A percentile compares a stretch with the other conserved stretches of the same genome.
These are phyloP conservation scores for Strongylocentrotus purpuratus DNA, from an alignment of 35 echinoderm and acorn worm species.

Conservation along the genomic window DNA sequence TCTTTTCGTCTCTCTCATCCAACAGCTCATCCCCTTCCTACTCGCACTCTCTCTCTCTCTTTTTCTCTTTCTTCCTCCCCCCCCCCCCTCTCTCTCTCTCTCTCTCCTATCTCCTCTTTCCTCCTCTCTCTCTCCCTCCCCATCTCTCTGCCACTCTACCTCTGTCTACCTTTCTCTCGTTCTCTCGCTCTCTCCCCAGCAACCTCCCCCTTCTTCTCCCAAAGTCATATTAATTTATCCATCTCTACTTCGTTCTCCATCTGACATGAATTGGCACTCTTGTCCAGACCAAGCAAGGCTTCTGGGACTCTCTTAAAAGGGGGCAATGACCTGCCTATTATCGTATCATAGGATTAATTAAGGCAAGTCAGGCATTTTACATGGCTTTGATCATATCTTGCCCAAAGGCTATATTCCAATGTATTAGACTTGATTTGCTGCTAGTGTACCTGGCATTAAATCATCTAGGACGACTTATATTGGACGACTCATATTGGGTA, in stretches of 20 bases:
- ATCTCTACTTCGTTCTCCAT: too few species aligned
- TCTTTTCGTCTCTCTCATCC: background rate
- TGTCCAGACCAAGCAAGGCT: background rate
- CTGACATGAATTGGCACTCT: too few species aligned
- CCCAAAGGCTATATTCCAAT: background rate
- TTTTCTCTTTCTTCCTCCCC: background rate
- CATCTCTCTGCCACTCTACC: too few species aligned
- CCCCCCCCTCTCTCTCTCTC: background rate
- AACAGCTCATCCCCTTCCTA: too few species aligned
- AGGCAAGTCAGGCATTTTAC: background rate
- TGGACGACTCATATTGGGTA: background rate
- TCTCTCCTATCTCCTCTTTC: background rate
- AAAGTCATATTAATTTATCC: too few species aligned
- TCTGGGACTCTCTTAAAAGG: background rate
- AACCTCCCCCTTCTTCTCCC: too few species aligned
- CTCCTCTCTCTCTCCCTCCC: background rate
- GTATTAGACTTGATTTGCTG: background rate
- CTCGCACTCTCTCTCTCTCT: background rate
- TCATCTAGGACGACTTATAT: background rate
- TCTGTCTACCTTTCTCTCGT: too few species aligned
- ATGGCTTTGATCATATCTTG: background rate
- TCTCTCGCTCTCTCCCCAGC: too few species aligned
- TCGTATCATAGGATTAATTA: background rate
- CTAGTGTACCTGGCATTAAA: background rate
- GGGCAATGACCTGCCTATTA: slow-evolving; percentile 34